Conservation (phyloP, 1,140 invertebrate genomes). For the Brachystomella parvula region DNA sequence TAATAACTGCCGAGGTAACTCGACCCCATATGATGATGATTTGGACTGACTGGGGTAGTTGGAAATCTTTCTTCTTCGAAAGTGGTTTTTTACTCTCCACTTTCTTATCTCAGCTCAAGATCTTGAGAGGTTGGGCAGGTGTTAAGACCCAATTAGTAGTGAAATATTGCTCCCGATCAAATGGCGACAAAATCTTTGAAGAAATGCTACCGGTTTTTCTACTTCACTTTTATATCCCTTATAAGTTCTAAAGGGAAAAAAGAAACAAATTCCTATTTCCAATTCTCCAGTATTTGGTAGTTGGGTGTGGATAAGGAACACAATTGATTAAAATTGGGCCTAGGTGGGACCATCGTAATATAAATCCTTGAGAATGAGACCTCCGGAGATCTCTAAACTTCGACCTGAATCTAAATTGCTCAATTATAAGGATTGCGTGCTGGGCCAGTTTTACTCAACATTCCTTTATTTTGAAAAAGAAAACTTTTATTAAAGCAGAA, state of each 20-base stretch:
- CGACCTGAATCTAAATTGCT: constrained; percentile 39
- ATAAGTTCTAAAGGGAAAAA: no score
- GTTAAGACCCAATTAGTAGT: constrained; percentile 40
- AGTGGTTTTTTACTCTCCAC: background rate
- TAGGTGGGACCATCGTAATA: no score
- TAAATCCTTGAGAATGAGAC: no score
- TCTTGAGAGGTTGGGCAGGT: constrained; percentile 37
- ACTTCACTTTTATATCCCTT: constrained; percentile 1
- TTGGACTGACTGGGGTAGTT: no score
- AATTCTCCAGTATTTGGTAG: constrained; percentile 5
- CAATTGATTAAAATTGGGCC: no score
- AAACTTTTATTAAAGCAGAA: no score
- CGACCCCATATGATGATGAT: constrained; percentile 4
- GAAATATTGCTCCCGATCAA: constrained; percentile 39
- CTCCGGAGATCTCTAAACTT: constrained; percentile 28
- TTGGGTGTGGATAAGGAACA: no score
- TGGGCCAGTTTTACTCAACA: no score
- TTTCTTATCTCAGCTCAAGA: constrained; percentile 30
- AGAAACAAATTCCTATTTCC: background rate
- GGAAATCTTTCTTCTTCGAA: no score
- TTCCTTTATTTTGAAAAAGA: no score
- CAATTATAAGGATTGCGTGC: constrained; percentile 39
- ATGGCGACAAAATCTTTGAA: constrained; percentile 37
- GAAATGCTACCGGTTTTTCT: constrained; percentile 39
- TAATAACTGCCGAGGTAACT: no score